These are phyloP conservation scores for Macrophya alboannulata DNA, from an alignment of 2,888 invertebrate genomes.

Conservation along the genomic window DNA sequence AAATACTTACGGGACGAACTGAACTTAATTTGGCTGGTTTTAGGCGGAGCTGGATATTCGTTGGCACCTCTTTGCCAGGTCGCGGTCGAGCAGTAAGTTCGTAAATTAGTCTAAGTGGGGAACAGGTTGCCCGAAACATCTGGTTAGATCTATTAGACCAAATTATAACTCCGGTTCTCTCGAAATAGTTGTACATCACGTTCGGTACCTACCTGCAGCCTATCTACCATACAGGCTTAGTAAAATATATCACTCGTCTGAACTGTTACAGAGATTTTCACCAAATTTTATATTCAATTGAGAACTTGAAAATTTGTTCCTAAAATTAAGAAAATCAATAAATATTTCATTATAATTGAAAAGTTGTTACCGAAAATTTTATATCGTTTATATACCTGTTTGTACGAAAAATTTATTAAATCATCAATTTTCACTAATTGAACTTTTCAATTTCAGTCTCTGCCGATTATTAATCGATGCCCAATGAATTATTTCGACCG, in stretches of 20 bases:
- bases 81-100: constrained; percentile 15
- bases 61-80: constrained; percentile 37
- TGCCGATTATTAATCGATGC: constrained; percentile 26
- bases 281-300: background rate
- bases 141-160: constrained; percentile 58
- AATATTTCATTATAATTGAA: background rate
- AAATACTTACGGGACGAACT: background rate
- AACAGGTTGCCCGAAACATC: constrained; percentile 57
- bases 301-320: background rate
- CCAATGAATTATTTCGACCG: constrained; percentile 41
- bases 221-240: background rate
- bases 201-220: background rate
- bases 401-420: constrained; percentile 8
- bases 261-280: background rate
- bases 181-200: constrained; percentile 7
- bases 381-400: background rate
- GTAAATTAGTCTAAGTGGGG: constrained; percentile 57
- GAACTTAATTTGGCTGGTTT: constrained; percentile 6
- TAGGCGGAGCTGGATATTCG: constrained; percentile 17
- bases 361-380: background rate
- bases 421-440: constrained; percentile 22
- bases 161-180: constrained; percentile 37
- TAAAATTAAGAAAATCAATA: background rate
- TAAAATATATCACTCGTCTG: background rate
- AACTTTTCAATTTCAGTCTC: constrained; percentile 20